These are phyloP conservation scores for Trematocara macrostoma DNA, from an alignment of 2,113 vertebrate species.

Conservation along the genomic window DNA sequence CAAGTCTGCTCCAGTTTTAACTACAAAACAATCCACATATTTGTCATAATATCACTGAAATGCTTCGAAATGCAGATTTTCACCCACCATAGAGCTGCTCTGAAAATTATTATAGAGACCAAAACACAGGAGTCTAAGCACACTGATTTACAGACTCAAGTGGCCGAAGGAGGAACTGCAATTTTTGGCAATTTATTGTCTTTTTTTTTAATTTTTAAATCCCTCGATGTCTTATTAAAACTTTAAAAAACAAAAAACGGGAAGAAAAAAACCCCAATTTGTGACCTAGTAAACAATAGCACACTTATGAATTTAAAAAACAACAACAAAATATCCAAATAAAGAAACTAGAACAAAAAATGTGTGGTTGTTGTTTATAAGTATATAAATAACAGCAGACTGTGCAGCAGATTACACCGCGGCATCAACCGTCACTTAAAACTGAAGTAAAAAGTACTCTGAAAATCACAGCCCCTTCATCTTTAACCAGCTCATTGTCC, in stretches of 20 bases:
- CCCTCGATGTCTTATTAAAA: background rate
- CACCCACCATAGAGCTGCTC: background rate
- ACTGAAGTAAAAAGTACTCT: background rate
- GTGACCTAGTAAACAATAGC: background rate
- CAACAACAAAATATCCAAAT: background rate
- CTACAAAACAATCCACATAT: background rate
- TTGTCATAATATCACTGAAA: background rate
- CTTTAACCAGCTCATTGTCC: background rate
- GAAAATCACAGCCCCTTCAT: background rate
- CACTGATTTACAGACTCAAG: background rate
- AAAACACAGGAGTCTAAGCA: background rate
- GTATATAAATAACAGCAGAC: background rate
- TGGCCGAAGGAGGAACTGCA: background rate
- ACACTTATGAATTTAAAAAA: background rate
- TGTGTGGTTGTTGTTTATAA: background rate
- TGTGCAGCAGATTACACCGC: background rate
- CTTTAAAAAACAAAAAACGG: background rate
- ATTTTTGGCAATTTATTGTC: background rate
- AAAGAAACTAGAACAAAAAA: background rate
- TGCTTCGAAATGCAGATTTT: background rate
- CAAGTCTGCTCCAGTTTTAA: background rate
- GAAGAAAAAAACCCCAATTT: fast-evolving
- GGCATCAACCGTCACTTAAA: background rate
- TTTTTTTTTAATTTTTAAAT: background rate
- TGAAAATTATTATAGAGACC: background rate